Evolutionary conservation across 2,888 invertebrate species (phyloP).

Genomic region (Caenorhabditis sp.): DNA sequence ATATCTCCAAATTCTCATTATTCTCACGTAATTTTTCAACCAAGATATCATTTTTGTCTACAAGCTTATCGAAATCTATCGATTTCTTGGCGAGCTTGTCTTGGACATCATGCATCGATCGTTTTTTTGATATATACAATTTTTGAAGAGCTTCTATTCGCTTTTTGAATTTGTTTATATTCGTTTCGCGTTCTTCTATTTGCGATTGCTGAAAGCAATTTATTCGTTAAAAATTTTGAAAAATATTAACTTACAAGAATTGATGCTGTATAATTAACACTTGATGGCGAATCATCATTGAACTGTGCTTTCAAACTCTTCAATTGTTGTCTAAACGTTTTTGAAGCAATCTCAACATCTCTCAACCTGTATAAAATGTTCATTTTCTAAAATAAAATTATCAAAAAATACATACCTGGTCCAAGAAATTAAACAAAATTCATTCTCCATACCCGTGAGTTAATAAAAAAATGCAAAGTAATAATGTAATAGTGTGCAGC

Average conservation of each 20-base stretch:
- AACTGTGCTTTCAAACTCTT: neutral
- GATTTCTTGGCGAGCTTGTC: conserved; percentile 30
- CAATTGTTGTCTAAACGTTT: neutral
- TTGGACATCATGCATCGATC: conserved; percentile 25
- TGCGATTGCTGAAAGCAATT: conserved; percentile 8
- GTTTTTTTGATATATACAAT: conserved; percentile 21
- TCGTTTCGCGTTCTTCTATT: conserved; percentile 17
- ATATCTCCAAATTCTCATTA: conserved; percentile 4
- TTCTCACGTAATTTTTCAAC: neutral
- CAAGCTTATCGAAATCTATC: neutral
- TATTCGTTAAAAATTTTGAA: neutral
- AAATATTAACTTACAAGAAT: conserved; percentile 1
- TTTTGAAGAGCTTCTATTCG: conserved; percentile 24
- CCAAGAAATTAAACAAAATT: neutral
- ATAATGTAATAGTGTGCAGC: neutral
- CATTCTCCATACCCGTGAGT: neutral
- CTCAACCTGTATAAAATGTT: neutral
- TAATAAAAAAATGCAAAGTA: neutral
- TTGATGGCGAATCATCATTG: neutral
- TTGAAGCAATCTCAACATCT: no score
- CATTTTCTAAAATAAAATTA: neutral
- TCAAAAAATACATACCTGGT: neutral
- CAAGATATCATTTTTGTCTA: neutral
- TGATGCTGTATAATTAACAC: neutral
- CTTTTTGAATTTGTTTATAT: conserved; percentile 10